phyloP scores from a whole-genome alignment of 2,797 vertebrate genomes.

The Alfaro cultratus region DNA sequence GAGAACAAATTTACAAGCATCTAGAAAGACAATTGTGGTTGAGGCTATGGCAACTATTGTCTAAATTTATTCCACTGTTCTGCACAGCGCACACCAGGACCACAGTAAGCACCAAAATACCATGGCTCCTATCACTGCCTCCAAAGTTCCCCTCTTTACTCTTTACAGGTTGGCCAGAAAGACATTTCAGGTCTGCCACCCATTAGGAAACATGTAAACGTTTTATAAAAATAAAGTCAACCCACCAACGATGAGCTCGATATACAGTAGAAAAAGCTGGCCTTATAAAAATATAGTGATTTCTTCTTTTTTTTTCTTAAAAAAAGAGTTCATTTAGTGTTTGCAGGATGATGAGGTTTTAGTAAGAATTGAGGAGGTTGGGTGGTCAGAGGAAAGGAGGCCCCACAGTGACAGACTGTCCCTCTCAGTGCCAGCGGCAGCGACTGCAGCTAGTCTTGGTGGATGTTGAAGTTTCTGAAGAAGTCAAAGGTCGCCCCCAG shows the following conservation, averaged over 20 bases:
- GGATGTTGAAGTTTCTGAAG: conserved; percentile 90
- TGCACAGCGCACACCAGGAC: conserved; percentile 62
- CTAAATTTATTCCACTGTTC: conserved; percentile 54
- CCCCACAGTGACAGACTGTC: conserved; percentile 69
- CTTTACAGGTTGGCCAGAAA: conserved; percentile 59
- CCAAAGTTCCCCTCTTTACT: conserved; percentile 52
- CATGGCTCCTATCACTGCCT: conserved; percentile 58
- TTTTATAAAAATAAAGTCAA: conserved; percentile 74
- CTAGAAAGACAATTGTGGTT: conserved; percentile 51
- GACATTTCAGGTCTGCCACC: conserved; percentile 69
- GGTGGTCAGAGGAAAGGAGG: conserved; percentile 52
- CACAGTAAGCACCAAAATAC: conserved; percentile 72
- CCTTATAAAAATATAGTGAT: conserved; percentile 85
- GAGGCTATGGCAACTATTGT: conserved; percentile 48
- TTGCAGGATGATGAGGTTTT: conserved; percentile 64
- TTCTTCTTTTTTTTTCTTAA: conserved; percentile 59
- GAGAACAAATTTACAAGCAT: conserved; percentile 42
- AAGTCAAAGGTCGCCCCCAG: conserved; percentile 94
- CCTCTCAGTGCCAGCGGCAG: conserved; percentile 72
- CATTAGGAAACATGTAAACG: conserved; percentile 74
- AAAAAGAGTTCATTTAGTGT: conserved; percentile 70
- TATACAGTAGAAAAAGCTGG: conserved; percentile 85
- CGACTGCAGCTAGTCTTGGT: conserved; percentile 73
- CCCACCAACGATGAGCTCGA: conserved; percentile 75
- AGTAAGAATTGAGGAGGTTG: conserved; percentile 38